Evolutionary conservation across 2,113 vertebrate genomes (phyloP).

Genomic region (Pluvialis apricaria): DNA sequence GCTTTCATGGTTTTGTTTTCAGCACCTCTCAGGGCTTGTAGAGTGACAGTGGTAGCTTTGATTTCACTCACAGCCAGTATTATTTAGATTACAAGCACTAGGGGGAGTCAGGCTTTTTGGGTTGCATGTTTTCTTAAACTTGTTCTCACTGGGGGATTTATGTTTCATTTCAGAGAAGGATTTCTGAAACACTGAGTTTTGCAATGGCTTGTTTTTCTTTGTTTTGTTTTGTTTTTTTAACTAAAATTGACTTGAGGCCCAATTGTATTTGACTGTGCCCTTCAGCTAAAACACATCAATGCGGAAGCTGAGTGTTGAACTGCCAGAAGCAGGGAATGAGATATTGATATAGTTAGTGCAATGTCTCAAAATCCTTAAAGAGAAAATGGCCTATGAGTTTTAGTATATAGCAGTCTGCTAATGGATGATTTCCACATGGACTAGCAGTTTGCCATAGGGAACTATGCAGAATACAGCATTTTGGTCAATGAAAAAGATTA

Average conservation of each 20-base stretch:
- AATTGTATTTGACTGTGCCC: not conserved
- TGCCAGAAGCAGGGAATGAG: not conserved
- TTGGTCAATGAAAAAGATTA: not conserved
- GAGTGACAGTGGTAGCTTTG: not conserved
- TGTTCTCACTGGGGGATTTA: not conserved
- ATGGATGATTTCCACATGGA: not conserved
- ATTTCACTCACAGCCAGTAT: not conserved
- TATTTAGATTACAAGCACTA: conserved; percentile 10
- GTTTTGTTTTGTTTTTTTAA: not conserved
- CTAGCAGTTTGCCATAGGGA: not conserved
- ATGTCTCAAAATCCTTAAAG: not conserved
- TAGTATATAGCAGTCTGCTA: not conserved
- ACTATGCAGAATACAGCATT: not conserved
- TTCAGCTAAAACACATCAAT: not conserved
- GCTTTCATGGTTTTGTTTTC: not conserved
- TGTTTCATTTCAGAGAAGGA: not conserved
- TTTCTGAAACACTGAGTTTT: not conserved
- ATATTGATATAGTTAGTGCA: not conserved
- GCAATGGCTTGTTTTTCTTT: not conserved
- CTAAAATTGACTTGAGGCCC: not conserved
- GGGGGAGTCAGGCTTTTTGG: not conserved
- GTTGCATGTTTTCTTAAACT: not conserved
- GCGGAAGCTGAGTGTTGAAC: not conserved
- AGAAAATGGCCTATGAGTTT: not conserved
- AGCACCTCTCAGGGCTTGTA: not conserved